Evolutionary conservation across 1,140 invertebrate species (phyloP).

Genomic region (Adoxophyes honmai): DNA sequence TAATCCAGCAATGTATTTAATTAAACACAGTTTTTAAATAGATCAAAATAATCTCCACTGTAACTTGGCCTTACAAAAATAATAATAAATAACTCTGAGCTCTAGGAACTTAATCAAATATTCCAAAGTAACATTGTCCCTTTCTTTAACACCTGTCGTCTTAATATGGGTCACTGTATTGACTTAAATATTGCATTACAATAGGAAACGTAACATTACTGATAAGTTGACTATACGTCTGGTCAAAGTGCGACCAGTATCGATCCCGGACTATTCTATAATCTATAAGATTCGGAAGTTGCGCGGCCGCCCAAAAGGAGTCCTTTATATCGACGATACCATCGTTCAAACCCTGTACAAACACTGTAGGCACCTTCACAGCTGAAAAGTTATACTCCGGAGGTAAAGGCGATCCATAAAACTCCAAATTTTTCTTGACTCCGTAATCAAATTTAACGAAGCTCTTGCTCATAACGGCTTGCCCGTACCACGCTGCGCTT

Average conservation of each 20-base stretch:
- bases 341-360: constrained; percentile 81
- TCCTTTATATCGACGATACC: constrained; percentile 62
- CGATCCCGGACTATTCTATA: neutral
- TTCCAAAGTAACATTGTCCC: no score
- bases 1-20: no score
- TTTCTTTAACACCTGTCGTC: no score
- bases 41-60: no score
- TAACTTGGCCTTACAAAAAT: no score
- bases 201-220: neutral
- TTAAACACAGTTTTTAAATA: no score
- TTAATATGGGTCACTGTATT: constrained; percentile 23
- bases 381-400: constrained; percentile 78
- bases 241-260: neutral
- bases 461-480: constrained; percentile 38
- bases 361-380: constrained; percentile 76
- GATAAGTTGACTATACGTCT: neutral
- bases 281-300: neutral
- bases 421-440: constrained; percentile 62
- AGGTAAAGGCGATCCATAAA: constrained; percentile 75
- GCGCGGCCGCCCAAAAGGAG: constrained; percentile 19
- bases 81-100: no score
- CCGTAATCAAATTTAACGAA: constrained; percentile 79
- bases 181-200: neutral
- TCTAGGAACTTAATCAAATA: no score
- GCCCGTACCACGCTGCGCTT: constrained; percentile 75